Conservation (phyloP, 2,888 invertebrate genomes). For the Drosophila stalkeri region DNA sequence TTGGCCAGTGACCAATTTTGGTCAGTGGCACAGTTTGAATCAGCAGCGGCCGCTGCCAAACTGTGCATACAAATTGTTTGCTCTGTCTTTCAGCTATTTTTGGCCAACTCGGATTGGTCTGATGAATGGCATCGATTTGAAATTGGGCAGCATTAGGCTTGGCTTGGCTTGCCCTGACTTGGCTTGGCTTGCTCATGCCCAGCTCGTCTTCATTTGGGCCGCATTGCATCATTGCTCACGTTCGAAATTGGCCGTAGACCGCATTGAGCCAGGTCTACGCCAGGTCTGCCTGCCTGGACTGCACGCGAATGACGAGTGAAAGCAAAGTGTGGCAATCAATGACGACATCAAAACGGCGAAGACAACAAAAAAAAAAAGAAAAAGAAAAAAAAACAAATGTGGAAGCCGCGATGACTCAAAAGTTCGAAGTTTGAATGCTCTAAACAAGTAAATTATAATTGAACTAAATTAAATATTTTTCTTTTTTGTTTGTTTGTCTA, state of each 20-base stretch:
- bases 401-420: not conserved
- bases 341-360: conserved; percentile 73
- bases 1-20: conserved; percentile 66
- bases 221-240: conserved; percentile 67
- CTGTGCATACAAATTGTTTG: conserved; percentile 71
- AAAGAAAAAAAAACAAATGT: not conserved
- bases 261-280: conserved; percentile 21
- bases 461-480: too few relatives aligned
- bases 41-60: conserved; percentile 22
- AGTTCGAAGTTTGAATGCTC: not conserved
- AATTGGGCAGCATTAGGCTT: conserved; percentile 34
- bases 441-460: not conserved
- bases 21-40: conserved; percentile 69
- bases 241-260: conserved; percentile 31
- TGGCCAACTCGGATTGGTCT: conserved; percentile 54
- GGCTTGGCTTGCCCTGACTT: conserved; percentile 14
- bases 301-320: conserved; percentile 72
- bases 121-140: conserved; percentile 19
- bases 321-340: conserved; percentile 81
- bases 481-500: too few relatives aligned
- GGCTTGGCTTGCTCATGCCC: conserved; percentile 23
- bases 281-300: conserved; percentile 40
- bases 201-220: conserved; percentile 27
- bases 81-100: conserved; percentile 60
- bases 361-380: not conserved